Evolutionary conservation across 2,113 vertebrate species (phyloP).

Genomic region (Polypterus bichir): DNA sequence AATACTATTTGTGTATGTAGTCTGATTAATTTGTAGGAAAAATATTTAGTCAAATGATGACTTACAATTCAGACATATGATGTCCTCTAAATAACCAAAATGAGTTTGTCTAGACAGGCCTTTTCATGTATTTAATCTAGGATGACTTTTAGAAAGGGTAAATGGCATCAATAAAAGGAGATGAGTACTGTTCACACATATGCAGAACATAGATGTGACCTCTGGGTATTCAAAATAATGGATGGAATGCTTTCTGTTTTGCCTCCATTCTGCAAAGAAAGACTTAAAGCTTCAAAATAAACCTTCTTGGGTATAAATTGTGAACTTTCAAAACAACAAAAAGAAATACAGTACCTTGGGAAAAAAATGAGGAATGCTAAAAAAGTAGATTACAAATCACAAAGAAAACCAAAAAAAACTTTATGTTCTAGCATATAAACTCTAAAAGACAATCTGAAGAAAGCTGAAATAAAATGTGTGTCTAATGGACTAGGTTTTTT

Average conservation of each 20-base stretch:
- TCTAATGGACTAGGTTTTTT: no score
- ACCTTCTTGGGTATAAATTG: no score
- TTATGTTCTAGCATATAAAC: no score
- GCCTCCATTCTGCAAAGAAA: no score
- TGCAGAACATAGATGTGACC: conserved; percentile 17
- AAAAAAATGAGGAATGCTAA: no score
- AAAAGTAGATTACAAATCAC: no score
- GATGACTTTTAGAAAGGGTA: conserved; percentile 26
- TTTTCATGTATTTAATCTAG: conserved; percentile 16
- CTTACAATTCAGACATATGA: not conserved
- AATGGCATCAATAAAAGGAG: conserved; percentile 24
- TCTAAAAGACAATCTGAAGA: no score
- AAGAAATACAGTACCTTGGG: no score
- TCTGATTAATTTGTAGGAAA: conserved; percentile 11
- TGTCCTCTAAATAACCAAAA: not conserved
- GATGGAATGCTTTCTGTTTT: conserved; percentile 11
- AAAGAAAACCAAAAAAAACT: no score
- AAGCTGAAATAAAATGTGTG: no score
- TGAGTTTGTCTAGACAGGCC: conserved; percentile 2
- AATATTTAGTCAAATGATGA: not conserved
- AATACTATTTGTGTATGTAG: conserved; percentile 3
- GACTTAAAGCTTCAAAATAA: no score
- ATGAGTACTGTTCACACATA: conserved; percentile 13
- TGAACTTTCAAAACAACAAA: no score
- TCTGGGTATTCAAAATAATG: conserved; percentile 16